These are phyloP conservation scores for Neostethus bicornis DNA, from an alignment of 2,797 vertebrate species.

Conservation along the genomic window DNA sequence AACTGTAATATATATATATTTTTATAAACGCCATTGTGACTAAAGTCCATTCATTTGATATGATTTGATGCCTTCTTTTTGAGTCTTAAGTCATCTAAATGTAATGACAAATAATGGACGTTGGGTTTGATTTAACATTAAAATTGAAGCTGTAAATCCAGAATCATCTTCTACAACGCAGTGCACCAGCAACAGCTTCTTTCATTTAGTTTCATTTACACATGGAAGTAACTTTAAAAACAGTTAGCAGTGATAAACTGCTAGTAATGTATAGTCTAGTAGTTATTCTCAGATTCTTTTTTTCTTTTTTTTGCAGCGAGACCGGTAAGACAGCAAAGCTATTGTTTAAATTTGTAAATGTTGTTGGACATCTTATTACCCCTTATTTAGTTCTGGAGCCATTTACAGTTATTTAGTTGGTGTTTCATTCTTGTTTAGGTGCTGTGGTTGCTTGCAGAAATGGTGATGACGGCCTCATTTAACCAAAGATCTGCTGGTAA, in stretches of 20 bases:
- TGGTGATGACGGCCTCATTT: slow-evolving; percentile 48
- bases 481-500: slow-evolving; percentile 61
- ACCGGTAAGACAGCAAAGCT: slow-evolving; percentile 55
- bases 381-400: slow-evolving; percentile 18
- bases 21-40: slow-evolving; percentile 82
- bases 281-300: slow-evolving; percentile 45
- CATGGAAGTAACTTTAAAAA: slow-evolving; percentile 23
- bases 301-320: slow-evolving; percentile 64
- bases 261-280: slow-evolving; percentile 23
- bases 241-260: slow-evolving; percentile 2
- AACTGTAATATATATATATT: slow-evolving; percentile 83
- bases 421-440: slow-evolving; percentile 18
- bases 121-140: slow-evolving; percentile 21
- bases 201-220: slow-evolving; percentile 21
- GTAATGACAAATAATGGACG: slow-evolving; percentile 32
- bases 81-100: slow-evolving; percentile 34
- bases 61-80: slow-evolving; percentile 69
- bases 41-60: slow-evolving; percentile 68
- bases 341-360: slow-evolving; percentile 33
- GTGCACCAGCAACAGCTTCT: slow-evolving; percentile 68
- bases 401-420: slow-evolving; percentile 5
- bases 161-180: slow-evolving; percentile 37
- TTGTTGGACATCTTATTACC: slow-evolving; percentile 19
- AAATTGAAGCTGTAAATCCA: slow-evolving; percentile 35
- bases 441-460: slow-evolving; percentile 65